phyloP scores from a whole-genome alignment of 1,140 invertebrate genomes.

The Triops cancriformis region DNA sequence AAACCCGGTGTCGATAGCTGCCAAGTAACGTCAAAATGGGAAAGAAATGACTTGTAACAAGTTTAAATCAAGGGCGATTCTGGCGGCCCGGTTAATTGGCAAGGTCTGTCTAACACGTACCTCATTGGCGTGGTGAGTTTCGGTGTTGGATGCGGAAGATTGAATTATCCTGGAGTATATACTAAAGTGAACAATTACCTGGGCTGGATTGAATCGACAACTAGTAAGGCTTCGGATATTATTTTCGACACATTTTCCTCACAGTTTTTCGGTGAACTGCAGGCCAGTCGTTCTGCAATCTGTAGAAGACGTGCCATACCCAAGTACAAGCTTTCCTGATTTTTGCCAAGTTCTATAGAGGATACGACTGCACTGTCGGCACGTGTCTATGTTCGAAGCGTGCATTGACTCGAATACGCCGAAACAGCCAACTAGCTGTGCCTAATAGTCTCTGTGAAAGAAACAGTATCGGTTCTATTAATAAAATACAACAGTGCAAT shows the following conservation, averaged over 20 bases:
- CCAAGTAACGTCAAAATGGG: conserved; percentile 39
- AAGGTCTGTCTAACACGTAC: not conserved
- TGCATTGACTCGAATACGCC: too few species aligned
- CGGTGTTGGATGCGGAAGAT: conserved; percentile 41
- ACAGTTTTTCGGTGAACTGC: not conserved
- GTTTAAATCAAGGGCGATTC: conserved; percentile 17
- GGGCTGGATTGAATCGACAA: conserved; percentile 20
- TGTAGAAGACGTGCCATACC: not conserved
- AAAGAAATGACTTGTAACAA: not conserved
- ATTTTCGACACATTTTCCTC: not conserved
- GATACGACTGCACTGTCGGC: too few species aligned
- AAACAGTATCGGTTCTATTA: too few species aligned
- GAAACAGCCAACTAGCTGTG: too few species aligned
- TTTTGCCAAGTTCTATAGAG: not conserved
- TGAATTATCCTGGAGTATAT: conserved; percentile 43
- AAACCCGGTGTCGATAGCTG: conserved; percentile 51
- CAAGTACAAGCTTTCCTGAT: not conserved
- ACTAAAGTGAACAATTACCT: conserved; percentile 37
- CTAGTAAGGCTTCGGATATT: not conserved
- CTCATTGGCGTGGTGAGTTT: conserved; percentile 40
- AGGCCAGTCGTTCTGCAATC: not conserved
- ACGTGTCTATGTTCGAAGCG: too few species aligned
- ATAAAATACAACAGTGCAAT: too few species aligned
- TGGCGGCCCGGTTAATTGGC: conserved; percentile 20
- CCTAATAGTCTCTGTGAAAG: too few species aligned